Evolutionary conservation across 2,797 vertebrate species (phyloP), one percentile per base, ranked within the genome.

Genomic region (Aldrovandia affinis): DNA sequence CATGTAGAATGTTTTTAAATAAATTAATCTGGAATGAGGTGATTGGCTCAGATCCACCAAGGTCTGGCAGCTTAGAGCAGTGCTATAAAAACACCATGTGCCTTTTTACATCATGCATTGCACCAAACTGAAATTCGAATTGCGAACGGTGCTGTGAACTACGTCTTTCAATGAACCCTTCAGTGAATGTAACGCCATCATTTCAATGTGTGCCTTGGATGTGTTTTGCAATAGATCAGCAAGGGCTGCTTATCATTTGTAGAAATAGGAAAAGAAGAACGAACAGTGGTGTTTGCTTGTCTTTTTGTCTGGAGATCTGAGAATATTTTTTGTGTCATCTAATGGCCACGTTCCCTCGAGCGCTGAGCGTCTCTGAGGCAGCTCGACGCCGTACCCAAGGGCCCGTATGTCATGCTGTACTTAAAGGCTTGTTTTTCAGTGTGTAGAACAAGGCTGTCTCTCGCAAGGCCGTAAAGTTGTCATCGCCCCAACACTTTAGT

Each of bases 31-130:
- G 61, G 61, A 65, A 65, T 80, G 30, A 79, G 44, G 73, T 84
- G 81, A 39, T 42, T 65, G 79, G 80, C 80, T 78, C 87, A 86
- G 87, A 87, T 85, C 85, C 82, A 68, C 80, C 18, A 83, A 73
- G 12, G 59, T 81, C 78, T 47, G 30, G 30, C 52, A 25, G 1
- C 42, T 20, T 70, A 25, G 47, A 8, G 57, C 70, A 59, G 79
- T 47, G 25, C 18, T 6, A 30, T 14, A 82, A 28, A 59, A 81
- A 70, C 47, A 78, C 73, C 14, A 85, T 33, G 30, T 59, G 52
- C 15, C 36, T 80, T 57, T 36, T 20, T 28, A 30, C 65, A 70
- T 36, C 65, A 70, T 39, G 33, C 15, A 39, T 14, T 18, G 65
- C 15, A 2, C 65, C 14, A 10, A 36, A 39, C 2, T 65, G 3